Conservation (phyloP, 2,113 vertebrate species). For the Caloenas nicobarica region DNA sequence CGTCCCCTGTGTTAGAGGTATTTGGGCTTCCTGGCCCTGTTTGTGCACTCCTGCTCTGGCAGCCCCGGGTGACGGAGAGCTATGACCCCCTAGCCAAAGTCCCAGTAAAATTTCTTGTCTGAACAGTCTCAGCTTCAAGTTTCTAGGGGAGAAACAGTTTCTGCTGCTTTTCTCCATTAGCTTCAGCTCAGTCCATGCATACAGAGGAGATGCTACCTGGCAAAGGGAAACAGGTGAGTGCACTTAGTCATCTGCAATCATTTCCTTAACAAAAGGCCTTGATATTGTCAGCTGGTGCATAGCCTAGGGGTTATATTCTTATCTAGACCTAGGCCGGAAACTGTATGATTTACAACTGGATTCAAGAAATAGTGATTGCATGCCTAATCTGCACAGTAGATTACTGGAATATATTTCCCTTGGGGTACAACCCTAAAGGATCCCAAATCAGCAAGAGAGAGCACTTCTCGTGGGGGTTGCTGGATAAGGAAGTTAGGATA, state of each 20-base stretch:
- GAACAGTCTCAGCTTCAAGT: neutral
- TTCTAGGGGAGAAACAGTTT: neutral
- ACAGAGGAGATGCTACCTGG: neutral
- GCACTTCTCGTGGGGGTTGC: neutral
- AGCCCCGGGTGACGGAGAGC: too few species aligned
- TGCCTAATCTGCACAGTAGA: neutral
- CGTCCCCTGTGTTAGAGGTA: neutral
- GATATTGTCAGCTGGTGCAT: neutral
- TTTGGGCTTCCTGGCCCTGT: neutral
- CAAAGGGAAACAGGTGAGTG: conserved; percentile 21
- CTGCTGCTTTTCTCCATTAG: neutral
- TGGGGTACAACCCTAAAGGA: neutral
- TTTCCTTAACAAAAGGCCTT: conserved; percentile 31
- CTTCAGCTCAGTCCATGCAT: neutral
- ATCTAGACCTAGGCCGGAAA: conserved; percentile 29
- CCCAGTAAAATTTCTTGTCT: neutral
- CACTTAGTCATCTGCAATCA: conserved; percentile 11
- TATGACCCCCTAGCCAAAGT: too few species aligned
- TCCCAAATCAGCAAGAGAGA: neutral
- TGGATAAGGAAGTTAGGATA: neutral
- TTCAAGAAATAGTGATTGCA: neutral
- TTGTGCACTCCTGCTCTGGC: neutral
- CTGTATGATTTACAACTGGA: conserved; percentile 19
- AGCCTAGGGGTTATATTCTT: conserved; percentile 17
- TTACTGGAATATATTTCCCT: neutral